Evolutionary conservation across 2,113 vertebrate species (phyloP).

Genomic region (Rattus rattus): DNA sequence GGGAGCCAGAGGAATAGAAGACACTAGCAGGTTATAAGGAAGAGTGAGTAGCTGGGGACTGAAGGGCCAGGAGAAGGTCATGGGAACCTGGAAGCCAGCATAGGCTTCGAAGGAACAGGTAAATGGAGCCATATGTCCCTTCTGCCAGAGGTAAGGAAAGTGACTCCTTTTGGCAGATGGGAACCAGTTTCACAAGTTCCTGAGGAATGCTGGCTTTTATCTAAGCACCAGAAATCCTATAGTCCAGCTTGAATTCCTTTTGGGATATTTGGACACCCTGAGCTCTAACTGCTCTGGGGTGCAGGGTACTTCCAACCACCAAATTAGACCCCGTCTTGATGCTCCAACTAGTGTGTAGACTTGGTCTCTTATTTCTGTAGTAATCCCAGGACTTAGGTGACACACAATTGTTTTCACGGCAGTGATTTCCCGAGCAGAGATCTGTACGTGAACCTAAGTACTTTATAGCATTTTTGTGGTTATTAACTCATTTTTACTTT

Average conservation of each 20-base stretch:
- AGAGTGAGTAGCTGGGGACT: background rate
- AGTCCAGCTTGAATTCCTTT: background rate
- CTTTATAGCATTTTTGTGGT: background rate
- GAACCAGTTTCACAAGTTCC: background rate
- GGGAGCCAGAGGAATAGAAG: too few relatives aligned
- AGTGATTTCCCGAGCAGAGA: background rate
- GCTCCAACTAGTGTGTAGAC: background rate
- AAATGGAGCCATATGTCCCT: background rate
- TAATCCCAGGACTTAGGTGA: background rate
- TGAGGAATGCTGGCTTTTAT: background rate
- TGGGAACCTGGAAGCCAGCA: background rate
- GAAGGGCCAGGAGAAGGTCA: background rate
- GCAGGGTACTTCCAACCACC: background rate
- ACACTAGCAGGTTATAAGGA: background rate
- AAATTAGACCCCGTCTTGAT: background rate
- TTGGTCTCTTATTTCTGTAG: background rate
- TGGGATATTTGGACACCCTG: background rate
- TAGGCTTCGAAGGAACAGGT: background rate
- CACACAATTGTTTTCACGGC: background rate
- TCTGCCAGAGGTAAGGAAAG: background rate
- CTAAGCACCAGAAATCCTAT: background rate
- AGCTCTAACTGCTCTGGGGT: background rate
- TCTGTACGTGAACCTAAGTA: background rate
- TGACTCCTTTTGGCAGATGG: background rate
- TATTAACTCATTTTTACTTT: conserved; percentile 18